phyloP scores from a whole-genome alignment of 64 coral and sea anemone species.

The Acropora yongei region DNA sequence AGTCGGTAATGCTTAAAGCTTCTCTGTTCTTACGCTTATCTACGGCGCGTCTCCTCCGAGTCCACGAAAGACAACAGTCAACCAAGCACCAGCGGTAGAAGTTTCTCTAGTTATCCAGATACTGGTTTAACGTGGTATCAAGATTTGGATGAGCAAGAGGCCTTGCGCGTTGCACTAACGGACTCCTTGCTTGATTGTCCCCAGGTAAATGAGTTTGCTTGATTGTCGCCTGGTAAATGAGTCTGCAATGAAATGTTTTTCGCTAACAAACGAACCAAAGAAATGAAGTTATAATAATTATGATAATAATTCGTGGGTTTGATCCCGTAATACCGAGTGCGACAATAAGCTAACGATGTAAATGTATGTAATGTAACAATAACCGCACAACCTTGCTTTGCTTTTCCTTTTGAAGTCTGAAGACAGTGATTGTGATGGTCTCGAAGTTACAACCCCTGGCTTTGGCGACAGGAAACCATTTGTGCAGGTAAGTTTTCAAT shows the following conservation, averaged over 20 bases:
- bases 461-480: not conserved
- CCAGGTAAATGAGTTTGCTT: conserved; percentile 8
- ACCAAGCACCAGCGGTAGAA: not conserved
- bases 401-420: not conserved
- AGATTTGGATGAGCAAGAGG: not conserved
- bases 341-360: not conserved
- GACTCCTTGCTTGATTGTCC: not conserved
- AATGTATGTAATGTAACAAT: not conserved
- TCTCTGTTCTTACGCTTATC: not conserved
- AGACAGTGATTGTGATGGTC: not conserved
- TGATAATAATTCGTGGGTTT: not conserved
- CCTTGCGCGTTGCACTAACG: not conserved
- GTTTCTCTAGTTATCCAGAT: not conserved
- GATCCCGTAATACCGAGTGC: not conserved
- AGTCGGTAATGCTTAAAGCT: conserved; percentile 5
- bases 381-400: not conserved
- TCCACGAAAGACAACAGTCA: not conserved
- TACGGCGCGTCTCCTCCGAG: not conserved
- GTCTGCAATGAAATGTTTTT: not conserved
- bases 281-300: not conserved
- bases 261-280: conserved; percentile 21
- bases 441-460: not conserved
- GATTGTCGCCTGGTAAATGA: conserved; percentile 7
- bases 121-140: not conserved
- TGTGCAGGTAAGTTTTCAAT: not conserved